These are phyloP conservation scores for Aphelenchoides besseyi DNA, from an alignment of 1,140 invertebrate species.

Conservation along the genomic window DNA sequence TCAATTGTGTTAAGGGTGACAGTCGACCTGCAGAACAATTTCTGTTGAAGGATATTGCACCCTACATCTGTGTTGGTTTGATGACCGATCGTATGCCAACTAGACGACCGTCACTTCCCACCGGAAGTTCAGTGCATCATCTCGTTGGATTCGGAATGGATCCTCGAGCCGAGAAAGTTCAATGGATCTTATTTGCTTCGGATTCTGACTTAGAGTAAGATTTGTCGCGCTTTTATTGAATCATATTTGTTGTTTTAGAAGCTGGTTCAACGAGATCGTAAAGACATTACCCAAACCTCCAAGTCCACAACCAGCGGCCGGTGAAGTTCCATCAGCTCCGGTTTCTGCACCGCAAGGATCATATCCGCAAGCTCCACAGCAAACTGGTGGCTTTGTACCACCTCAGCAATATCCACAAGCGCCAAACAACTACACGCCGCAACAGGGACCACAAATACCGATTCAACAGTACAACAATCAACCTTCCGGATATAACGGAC, in stretches of 20 bases:
- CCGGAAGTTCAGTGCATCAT: constrained; percentile 51
- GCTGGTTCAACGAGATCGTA: constrained; percentile 53
- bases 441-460: constrained; percentile 18
- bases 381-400: constrained; percentile 28
- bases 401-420: constrained; percentile 38
- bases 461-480: neutral
- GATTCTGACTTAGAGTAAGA: constrained; percentile 47
- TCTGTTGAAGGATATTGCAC: constrained; percentile 51
- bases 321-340: neutral
- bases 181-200: constrained; percentile 53
- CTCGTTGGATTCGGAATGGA: constrained; percentile 59
- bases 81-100: constrained; percentile 52
- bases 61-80: constrained; percentile 56
- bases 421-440: constrained; percentile 19
- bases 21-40: constrained; percentile 37
- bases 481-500: constrained; percentile 12
- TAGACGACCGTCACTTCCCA: constrained; percentile 39
- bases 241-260: constrained; percentile 6
- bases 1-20: constrained; percentile 43
- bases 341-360: neutral
- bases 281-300: constrained; percentile 49
- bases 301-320: constrained; percentile 22
- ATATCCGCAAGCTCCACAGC: neutral
- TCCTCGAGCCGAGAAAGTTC: constrained; percentile 53
- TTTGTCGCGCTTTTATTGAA: constrained; percentile 9